phyloP scores from a whole-genome alignment of 30 jellyfish, hydroid and myxozoan genomes.

The Cassiopea xamachana region DNA sequence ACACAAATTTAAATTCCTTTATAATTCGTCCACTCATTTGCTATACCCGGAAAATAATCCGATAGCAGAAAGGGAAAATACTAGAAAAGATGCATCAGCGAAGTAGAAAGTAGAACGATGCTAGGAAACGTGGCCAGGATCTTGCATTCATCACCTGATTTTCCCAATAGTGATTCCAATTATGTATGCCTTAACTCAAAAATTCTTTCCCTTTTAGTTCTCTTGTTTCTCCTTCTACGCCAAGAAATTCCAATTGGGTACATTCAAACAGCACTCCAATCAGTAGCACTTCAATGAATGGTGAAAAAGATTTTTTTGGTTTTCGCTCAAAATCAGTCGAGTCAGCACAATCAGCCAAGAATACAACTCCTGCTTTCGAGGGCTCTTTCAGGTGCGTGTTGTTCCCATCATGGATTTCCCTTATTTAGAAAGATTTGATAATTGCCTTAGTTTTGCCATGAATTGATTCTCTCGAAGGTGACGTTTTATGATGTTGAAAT shows the following conservation, averaged over 20 bases:
- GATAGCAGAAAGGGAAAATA: too few species aligned
- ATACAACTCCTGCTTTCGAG: background rate
- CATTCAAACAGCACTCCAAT: conserved; percentile 3
- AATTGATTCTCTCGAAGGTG: too few species aligned
- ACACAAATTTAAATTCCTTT: too few species aligned
- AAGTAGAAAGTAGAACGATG: too few species aligned
- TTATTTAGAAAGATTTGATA: too few species aligned
- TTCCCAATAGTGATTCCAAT: background rate
- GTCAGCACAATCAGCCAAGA: conserved; percentile 16
- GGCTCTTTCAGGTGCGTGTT: conserved; percentile 35
- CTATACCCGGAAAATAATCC: too few species aligned
- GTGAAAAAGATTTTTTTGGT: conserved; percentile 41
- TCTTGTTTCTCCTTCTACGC: conserved; percentile 43
- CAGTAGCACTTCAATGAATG: conserved; percentile 12
- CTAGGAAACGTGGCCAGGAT: too few species aligned
- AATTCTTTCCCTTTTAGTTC: background rate
- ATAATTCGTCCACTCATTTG: too few species aligned
- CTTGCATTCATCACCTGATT: background rate
- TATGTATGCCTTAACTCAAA: background rate
- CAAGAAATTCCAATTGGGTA: conserved; percentile 51
- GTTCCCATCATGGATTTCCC: too few species aligned
- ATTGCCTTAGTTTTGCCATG: too few species aligned
- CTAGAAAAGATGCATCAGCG: too few species aligned
- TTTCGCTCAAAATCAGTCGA: conserved; percentile 69
- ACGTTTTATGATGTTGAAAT: too few species aligned